A percentile compares a stretch with the other conserved stretches of the same genome.
Evolutionary conservation across 2,888 invertebrate genomes (phyloP).

Genomic region (Ectropis crepuscularia): DNA sequence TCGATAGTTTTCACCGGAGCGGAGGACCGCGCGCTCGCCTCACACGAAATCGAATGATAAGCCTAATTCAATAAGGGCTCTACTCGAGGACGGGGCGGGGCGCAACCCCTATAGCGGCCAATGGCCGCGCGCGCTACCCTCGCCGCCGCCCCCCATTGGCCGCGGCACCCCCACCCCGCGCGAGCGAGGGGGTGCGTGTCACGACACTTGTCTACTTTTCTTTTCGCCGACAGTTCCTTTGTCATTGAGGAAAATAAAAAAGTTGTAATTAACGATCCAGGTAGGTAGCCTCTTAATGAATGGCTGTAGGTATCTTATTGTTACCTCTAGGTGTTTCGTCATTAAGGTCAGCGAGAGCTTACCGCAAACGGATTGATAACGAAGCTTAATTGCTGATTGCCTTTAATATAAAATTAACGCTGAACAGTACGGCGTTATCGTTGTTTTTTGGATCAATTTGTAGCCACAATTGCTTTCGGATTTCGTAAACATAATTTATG

Average conservation of each 20-base stretch:
- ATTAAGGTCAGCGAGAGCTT: conserved; percentile 16
- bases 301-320: conserved; percentile 66
- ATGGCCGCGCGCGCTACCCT: conserved; percentile 62
- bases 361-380: conserved; percentile 15
- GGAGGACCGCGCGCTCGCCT: conserved; percentile 81
- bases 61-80: conserved; percentile 91
- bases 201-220: conserved; percentile 85
- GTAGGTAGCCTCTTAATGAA: conserved; percentile 79
- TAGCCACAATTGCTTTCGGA: conserved; percentile 7
- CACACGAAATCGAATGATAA: conserved; percentile 88
- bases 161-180: conserved; percentile 56
- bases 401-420: conserved; percentile 18
- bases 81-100: conserved; percentile 82
- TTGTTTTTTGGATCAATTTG: conserved; percentile 10
- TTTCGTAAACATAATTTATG: conserved; percentile 1
- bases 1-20: conserved; percentile 74
- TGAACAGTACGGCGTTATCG: conserved; percentile 2
- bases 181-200: conserved; percentile 77
- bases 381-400: conserved; percentile 19
- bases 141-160: conserved; percentile 64
- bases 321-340: conserved; percentile 39
- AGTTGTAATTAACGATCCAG: conserved; percentile 84
- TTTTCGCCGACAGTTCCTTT: conserved; percentile 85
- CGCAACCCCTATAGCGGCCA: conserved; percentile 75
- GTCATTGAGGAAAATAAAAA: conserved; percentile 85